Evolutionary conservation across 2,797 vertebrate species (phyloP), one percentile per base, ranked within the genome.

Genomic region (Glyptemys insculpta): DNA sequence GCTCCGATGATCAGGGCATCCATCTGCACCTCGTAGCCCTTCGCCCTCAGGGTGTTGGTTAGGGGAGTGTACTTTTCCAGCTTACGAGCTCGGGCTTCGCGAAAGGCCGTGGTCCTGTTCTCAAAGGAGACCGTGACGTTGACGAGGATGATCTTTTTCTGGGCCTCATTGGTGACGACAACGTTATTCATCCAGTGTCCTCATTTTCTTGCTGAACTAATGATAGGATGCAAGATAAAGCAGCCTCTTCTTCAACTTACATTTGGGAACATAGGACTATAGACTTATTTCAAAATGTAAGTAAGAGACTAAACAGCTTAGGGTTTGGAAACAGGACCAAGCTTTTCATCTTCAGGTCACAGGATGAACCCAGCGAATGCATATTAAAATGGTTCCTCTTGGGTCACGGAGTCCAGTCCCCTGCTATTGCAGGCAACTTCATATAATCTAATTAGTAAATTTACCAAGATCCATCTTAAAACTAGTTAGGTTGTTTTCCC

Each of bases 271-370:
- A 34, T 34, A 62, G 14, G 59, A 87, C 90, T 86, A 81, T 44
- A 85, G 47, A 92, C 53, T 91, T 92, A 72, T 68, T 95, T 95
- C 86, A 93, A 88, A 91, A 68, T 88, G 87, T 47, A 62, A 34
- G 59, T 54, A 84, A 92, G 83, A 93, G 93, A 94, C 94, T 41
- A 47, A 93, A 87, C 79, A 86, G 79, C 89, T 94, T 9, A 91
- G 79, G 82, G 83, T 88, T 93, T 92, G 74, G 90, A 91, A 92
- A 54, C 49, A 79, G 8, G 52, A 93, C 92, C 85, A 57, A 52
- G 21, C 79, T 80, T 52, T 52, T 80, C 34, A 91, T 34, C 62
- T 88, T 59, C 68, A 83, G 92, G 57, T 94, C 79, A 90, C 65
- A 59, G 53, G 79, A 90, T 74, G 81, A 93, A 91, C 54, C 52